Evolutionary conservation across 2,113 vertebrate species (phyloP).

Genomic region (Stigmatopora argus): DNA sequence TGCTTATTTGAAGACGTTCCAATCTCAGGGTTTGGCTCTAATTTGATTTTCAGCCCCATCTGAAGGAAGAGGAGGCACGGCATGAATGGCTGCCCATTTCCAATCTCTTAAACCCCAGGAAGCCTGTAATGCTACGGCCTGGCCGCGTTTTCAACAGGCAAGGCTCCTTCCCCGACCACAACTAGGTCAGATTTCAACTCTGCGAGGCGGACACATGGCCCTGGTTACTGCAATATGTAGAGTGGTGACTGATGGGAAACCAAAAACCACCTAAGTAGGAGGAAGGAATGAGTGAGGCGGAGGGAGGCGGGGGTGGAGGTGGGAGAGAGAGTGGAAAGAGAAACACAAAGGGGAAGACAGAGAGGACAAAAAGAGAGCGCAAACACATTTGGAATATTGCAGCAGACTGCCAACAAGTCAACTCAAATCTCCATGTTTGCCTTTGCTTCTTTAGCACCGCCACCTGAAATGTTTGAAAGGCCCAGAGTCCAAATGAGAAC

Average conservation of each 20-base stretch:
- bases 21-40: not conserved
- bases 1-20: not conserved
- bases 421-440: slow-evolving; percentile 6
- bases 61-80: not conserved
- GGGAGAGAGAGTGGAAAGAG: slow-evolving; percentile 2
- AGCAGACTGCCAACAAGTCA: slow-evolving; percentile 21
- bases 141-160: slow-evolving; percentile 11
- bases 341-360: not conserved
- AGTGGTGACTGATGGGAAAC: slow-evolving; percentile 59
- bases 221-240: slow-evolving; percentile 57
- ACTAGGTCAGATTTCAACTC: slow-evolving; percentile 29
- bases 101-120: not conserved
- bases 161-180: slow-evolving; percentile 24
- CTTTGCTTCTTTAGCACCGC: slow-evolving; percentile 13
- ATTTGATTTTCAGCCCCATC: not conserved
- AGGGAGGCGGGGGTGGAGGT: not conserved
- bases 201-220: slow-evolving; percentile 48
- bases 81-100: not conserved
- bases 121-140: not conserved
- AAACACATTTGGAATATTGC: not conserved
- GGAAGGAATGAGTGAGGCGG: not conserved
- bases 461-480: slow-evolving; percentile 13
- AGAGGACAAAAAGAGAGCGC: not conserved
- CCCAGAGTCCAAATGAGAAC: not conserved
- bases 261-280: slow-evolving; percentile 45